Percentiles rank a stretch among this genome's conserved stretches.
Evolutionary conservation across 2,888 invertebrate genomes (phyloP).

Genomic region (Mesorhabditis sp.): DNA sequence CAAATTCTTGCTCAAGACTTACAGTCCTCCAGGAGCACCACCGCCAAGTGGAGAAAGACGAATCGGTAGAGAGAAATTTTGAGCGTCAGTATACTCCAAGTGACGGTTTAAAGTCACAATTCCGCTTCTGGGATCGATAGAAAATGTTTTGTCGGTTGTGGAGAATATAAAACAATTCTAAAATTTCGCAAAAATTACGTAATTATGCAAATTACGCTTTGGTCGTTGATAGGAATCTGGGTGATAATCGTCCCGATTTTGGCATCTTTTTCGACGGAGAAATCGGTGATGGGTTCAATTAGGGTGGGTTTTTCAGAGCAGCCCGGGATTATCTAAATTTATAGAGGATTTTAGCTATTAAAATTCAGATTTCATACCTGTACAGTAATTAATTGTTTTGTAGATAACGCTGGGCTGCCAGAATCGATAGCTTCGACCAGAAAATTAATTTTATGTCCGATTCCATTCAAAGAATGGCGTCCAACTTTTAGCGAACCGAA

Average conservation of each 20-base stretch:
- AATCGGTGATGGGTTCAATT: background rate
- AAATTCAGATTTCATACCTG: too few species aligned
- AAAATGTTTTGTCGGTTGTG: background rate
- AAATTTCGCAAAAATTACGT: background rate
- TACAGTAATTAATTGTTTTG: background rate
- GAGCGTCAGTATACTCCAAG: background rate
- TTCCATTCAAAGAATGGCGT: background rate
- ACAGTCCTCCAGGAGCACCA: too few species aligned
- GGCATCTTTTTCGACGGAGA: background rate
- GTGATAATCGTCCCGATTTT: background rate
- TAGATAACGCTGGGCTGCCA: background rate
- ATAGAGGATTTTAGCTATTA: background rate
- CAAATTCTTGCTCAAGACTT: too few species aligned
- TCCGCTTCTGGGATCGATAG: constrained; percentile 4
- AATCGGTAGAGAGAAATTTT: background rate
- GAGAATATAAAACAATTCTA: background rate
- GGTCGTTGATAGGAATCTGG: background rate
- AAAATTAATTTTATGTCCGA: background rate
- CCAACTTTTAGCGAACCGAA: background rate
- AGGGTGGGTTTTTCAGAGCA: background rate
- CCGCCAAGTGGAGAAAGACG: background rate
- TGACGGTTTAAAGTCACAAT: background rate
- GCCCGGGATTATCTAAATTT: background rate
- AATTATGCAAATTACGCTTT: background rate
- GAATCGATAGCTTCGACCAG: background rate